Conservation (phyloP, 2,113 vertebrate species). For the Austrofundulus limnaeus region DNA sequence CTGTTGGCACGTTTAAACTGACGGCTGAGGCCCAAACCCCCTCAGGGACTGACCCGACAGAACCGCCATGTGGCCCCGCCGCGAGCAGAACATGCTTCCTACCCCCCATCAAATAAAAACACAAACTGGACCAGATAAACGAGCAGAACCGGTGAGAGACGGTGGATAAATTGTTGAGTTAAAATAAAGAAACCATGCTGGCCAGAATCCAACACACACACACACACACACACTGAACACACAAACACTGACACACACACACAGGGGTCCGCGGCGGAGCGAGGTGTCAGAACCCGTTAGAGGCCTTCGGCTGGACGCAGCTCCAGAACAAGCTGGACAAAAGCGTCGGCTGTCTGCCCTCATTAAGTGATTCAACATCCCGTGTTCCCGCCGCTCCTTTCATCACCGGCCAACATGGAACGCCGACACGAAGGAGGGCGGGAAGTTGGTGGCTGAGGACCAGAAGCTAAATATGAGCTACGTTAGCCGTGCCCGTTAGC, state of each 20-base stretch:
- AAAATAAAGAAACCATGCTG: too few relatives aligned
- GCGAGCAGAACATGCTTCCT: slow-evolving; percentile 50
- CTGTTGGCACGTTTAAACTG: slow-evolving; percentile 46
- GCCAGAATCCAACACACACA: slow-evolving; percentile 40
- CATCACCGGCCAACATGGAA: slow-evolving; percentile 70
- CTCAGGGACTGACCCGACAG: slow-evolving; percentile 43
- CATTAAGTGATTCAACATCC: slow-evolving; percentile 79
- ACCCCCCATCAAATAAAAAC: slow-evolving; percentile 22
- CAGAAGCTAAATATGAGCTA: slow-evolving; percentile 62
- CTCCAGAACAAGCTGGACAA: slow-evolving; percentile 75
- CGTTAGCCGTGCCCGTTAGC: slow-evolving; percentile 63
- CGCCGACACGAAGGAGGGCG: slow-evolving; percentile 68
- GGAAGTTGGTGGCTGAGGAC: slow-evolving; percentile 64
- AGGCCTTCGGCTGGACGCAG: slow-evolving; percentile 67
- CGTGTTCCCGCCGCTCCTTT: slow-evolving; percentile 71
- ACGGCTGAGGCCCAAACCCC: slow-evolving; percentile 54
- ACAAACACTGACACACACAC: slow-evolving; percentile 34
- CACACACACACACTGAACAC: slow-evolving; percentile 36
- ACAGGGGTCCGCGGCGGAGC: slow-evolving; percentile 53
- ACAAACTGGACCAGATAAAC: slow-evolving; percentile 43
- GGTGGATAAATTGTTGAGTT: slow-evolving; percentile 36
- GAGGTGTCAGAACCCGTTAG: slow-evolving; percentile 74
- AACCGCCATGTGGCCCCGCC: slow-evolving; percentile 43
- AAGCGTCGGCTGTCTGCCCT: slow-evolving; percentile 75
- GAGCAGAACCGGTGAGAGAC: slow-evolving; percentile 38